phyloP scores from a whole-genome alignment of 2,888 invertebrate species.

The Autographa pulchrina region DNA sequence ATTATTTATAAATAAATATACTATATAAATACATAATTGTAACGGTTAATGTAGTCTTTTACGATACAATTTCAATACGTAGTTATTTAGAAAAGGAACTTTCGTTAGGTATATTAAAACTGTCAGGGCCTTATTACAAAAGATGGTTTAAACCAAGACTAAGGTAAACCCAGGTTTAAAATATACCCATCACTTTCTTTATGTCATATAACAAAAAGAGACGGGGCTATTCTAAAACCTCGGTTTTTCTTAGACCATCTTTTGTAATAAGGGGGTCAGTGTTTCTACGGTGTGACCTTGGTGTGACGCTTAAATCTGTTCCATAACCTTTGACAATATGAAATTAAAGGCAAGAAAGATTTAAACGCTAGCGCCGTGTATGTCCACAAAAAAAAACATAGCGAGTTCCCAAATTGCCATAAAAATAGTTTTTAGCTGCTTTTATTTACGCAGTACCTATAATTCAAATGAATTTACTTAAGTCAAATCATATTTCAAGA shows the following conservation, averaged over 20 bases:
- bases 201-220: too few relatives aligned
- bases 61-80: conserved; percentile 18
- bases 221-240: too few relatives aligned
- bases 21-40: conserved; percentile 20
- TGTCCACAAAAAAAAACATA: conserved; percentile 20
- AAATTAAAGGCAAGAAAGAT: background rate
- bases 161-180: too few relatives aligned
- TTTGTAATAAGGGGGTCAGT: too few relatives aligned
- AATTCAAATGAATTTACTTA: conserved; percentile 20
- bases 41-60: conserved; percentile 22
- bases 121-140: too few relatives aligned
- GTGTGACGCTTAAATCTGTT: background rate
- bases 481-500: conserved; percentile 20
- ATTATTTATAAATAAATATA: conserved; percentile 36
- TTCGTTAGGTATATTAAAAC: conserved; percentile 45
- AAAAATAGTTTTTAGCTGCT: conserved; percentile 29
- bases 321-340: background rate
- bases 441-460: conserved; percentile 19
- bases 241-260: too few relatives aligned
- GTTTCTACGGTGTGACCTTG: too few relatives aligned
- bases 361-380: conserved; percentile 8
- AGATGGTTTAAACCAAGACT: too few relatives aligned
- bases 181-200: too few relatives aligned
- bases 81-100: conserved; percentile 61
- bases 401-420: conserved; percentile 13